A percentile compares a stretch with the other conserved stretches of the same genome.
These are phyloP conservation scores for Beroe forskalii DNA, from an alignment of 37 sponge, comb jelly and placozoan species.

Conservation along the genomic window DNA sequence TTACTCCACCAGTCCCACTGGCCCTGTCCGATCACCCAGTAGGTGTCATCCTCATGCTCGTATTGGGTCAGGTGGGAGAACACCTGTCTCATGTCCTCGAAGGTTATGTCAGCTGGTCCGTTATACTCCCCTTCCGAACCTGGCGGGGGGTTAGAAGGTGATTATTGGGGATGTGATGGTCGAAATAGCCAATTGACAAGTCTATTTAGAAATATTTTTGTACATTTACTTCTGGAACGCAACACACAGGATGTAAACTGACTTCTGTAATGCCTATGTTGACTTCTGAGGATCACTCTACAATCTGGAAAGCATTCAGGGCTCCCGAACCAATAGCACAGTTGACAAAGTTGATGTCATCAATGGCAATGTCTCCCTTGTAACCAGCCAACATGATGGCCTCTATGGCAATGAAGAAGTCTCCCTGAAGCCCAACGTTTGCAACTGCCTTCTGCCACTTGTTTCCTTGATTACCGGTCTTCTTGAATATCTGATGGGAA, in stretches of 20 bases:
- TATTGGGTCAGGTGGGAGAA: slow-evolving; percentile 64
- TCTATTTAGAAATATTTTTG: too few species aligned
- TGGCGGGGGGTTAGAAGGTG: too few species aligned
- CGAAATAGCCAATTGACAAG: too few species aligned
- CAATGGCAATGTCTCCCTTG: slow-evolving; percentile 67
- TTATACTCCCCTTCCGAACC: slow-evolving; percentile 59
- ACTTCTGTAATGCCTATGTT: too few species aligned
- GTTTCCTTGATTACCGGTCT: slow-evolving; percentile 55
- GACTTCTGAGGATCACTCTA: too few species aligned
- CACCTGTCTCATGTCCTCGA: slow-evolving; percentile 33
- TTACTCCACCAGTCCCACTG: slow-evolving; percentile 32
- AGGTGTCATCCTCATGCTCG: slow-evolving; percentile 56
- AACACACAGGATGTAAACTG: too few species aligned
- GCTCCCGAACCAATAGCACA: slow-evolving; percentile 64
- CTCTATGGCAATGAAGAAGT: slow-evolving; percentile 54
- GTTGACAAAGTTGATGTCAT: slow-evolving; percentile 66
- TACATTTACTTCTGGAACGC: too few species aligned
- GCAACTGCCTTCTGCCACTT: neutral
- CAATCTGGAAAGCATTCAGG: too few species aligned
- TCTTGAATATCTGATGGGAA: neutral
- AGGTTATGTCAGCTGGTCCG: slow-evolving; percentile 56
- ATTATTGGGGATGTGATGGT: too few species aligned
- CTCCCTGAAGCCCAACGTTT: slow-evolving; percentile 42
- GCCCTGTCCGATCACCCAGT: slow-evolving; percentile 64
- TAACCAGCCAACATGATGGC: slow-evolving; percentile 16